A percentile compares a stretch with the other conserved stretches of the same genome.
These are phyloP conservation scores for Caenorhabditis wallacei DNA, from an alignment of 2,888 invertebrate species.

Conservation along the genomic window DNA sequence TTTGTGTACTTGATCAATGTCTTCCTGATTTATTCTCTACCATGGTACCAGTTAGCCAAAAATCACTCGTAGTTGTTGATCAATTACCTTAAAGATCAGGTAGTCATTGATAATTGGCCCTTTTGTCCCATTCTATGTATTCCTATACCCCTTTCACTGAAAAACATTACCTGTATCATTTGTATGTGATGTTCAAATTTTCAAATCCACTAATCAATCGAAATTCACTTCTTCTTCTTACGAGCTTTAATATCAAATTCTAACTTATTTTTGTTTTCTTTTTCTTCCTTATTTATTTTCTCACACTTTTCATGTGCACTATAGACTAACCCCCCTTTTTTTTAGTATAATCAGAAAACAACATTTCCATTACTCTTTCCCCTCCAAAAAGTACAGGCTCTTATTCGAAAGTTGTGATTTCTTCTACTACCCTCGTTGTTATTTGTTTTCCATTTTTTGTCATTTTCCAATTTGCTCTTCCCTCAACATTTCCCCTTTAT, in stretches of 20 bases:
- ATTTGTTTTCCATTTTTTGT: constrained; percentile 28
- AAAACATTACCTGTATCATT: constrained; percentile 49
- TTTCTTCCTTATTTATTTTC: constrained; percentile 5
- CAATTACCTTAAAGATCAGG: too few species aligned
- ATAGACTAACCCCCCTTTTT: constrained; percentile 4
- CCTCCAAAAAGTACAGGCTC: constrained; percentile 40
- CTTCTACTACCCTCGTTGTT: constrained; percentile 9
- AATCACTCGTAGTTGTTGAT: too few species aligned
- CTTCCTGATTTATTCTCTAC: too few species aligned
- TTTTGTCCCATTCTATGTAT: constrained; percentile 1
- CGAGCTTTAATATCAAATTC: constrained; percentile 41
- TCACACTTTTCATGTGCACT: not conserved
- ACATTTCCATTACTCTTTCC: constrained; percentile 25
- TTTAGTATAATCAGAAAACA: constrained; percentile 2
- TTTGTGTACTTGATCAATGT: too few species aligned
- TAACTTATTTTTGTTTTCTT: constrained; percentile 50
- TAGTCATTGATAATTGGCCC: too few species aligned
- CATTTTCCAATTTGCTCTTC: not conserved
- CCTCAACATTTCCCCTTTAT: constrained; percentile 11
- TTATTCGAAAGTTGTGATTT: constrained; percentile 48
- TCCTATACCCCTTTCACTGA: not conserved
- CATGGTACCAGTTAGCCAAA: too few species aligned
- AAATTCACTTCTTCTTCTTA: constrained; percentile 39
- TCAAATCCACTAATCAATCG: constrained; percentile 4
- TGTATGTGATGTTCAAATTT: constrained; percentile 48